Percentiles rank a stretch among this genome's conserved stretches.
Conservation (phyloP, 2,888 invertebrate species). For the Flabesymbios commensalis region DNA sequence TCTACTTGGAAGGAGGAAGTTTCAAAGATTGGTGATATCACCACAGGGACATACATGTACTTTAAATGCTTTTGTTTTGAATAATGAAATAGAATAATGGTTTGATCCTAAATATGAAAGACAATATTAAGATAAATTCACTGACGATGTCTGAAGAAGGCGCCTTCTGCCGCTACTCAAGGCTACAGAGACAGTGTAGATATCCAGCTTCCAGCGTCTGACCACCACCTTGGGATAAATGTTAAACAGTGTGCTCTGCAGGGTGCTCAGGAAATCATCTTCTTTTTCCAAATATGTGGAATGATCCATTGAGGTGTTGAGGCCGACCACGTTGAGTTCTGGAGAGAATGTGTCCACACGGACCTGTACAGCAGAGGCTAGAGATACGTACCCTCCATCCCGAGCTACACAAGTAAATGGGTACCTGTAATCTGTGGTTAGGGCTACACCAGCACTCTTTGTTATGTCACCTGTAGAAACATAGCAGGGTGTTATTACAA, state of each 20-base stretch:
- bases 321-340: not conserved
- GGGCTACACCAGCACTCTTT: not conserved
- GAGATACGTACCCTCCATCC: constrained; percentile 40
- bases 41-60: too few species aligned
- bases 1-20: too few species aligned
- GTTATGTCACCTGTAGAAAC: constrained; percentile 10
- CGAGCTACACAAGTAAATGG: constrained; percentile 18
- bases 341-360: constrained; percentile 44
- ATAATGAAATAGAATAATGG: too few species aligned
- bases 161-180: not conserved
- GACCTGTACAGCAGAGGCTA: constrained; percentile 36
- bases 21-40: too few species aligned
- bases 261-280: not conserved
- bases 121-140: too few species aligned
- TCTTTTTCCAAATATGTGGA: not conserved
- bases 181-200: not conserved
- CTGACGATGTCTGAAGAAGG: not conserved
- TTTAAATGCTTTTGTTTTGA: too few species aligned
- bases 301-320: not conserved
- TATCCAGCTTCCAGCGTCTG: not conserved
- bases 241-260: not conserved
- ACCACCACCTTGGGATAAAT: not conserved
- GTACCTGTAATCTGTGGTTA: not conserved
- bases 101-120: too few species aligned
- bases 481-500: too few species aligned